Conservation (phyloP, 2,797 vertebrate species). For the Arremon aurantiirostris region DNA sequence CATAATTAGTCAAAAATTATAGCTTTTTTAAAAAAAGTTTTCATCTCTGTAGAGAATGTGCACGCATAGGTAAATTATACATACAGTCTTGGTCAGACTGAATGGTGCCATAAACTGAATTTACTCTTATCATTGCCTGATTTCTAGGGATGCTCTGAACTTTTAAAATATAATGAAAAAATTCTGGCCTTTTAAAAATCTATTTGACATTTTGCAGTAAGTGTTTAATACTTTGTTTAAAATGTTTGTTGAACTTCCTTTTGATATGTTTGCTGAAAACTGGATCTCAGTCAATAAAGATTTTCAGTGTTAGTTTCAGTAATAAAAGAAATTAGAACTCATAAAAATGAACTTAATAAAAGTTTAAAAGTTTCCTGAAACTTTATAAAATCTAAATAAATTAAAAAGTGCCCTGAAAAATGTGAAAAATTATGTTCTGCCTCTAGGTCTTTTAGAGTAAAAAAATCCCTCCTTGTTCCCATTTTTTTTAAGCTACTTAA, state of each 20-base stretch:
- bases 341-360: not conserved
- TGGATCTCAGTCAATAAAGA: not conserved
- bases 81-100: not conserved
- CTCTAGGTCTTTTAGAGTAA: not conserved
- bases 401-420: not conserved
- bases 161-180: constrained; percentile 2
- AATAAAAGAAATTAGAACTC: not conserved
- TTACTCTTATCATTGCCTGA: not conserved
- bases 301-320: not conserved
- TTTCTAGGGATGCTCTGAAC: not conserved
- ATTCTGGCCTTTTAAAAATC: constrained; percentile 9
- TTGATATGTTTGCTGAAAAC: constrained; percentile 7
- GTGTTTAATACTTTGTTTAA: constrained; percentile 14
- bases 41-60: not conserved
- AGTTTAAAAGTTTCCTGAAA: not conserved
- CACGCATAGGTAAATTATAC: not conserved
- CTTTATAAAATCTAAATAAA: not conserved
- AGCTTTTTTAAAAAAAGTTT: not conserved
- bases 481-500: not conserved
- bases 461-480: not conserved
- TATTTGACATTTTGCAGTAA: constrained; percentile 13
- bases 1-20: not conserved
- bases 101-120: not conserved
- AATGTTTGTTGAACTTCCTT: constrained; percentile 5
- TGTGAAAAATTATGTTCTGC: not conserved